phyloP scores from a whole-genome alignment of 2,113 vertebrate genomes.

The Leptobrachium ailaonicum region DNA sequence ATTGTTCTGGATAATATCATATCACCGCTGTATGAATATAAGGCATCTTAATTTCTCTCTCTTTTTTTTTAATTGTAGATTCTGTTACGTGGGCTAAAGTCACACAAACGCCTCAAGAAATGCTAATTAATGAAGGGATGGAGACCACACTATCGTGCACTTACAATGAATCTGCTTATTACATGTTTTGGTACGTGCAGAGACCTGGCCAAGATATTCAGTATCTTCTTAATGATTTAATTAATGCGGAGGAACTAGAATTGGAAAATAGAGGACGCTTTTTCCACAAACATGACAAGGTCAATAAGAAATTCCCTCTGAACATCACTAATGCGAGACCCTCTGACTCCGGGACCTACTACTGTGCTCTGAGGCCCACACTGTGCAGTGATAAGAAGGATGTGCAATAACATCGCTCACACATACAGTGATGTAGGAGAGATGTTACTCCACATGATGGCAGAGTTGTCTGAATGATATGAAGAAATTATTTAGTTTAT shows the following conservation, averaged over 20 bases:
- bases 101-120: not conserved
- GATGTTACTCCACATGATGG: no score
- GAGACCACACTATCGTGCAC: not conserved
- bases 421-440: no score
- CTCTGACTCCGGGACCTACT: not conserved
- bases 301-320: conserved; percentile 11
- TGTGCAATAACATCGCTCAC: not conserved
- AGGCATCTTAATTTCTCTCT: no score
- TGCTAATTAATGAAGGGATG: not conserved
- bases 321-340: not conserved
- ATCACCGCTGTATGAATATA: no score
- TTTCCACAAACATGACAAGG: not conserved
- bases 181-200: conserved; percentile 22
- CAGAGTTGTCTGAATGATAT: no score
- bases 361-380: conserved; percentile 44
- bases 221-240: not conserved
- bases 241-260: not conserved
- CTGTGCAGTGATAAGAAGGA: not conserved
- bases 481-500: no score
- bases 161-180: not conserved
- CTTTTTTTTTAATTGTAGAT: not conserved
- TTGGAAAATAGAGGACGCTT: conserved; percentile 1
- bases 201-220: conserved; percentile 1
- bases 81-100: not conserved
- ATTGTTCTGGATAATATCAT: no score